Evolutionary conservation across 2,797 vertebrate species (phyloP).

Genomic region (Cuniculus paca): DNA sequence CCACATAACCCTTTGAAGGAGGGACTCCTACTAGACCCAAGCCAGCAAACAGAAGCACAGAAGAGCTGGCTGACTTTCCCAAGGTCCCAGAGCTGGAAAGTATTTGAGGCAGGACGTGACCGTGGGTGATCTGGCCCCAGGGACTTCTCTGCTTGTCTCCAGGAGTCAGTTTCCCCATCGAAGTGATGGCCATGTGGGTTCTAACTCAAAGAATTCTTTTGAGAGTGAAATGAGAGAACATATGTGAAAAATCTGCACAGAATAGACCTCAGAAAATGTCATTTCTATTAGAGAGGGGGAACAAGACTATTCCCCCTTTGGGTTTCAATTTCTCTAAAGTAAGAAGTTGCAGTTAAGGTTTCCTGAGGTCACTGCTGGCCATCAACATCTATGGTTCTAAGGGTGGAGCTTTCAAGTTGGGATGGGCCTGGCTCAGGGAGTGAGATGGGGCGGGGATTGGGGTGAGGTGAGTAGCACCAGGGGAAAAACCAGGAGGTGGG

Average conservation of each 20-base stretch:
- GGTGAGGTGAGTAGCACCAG: neutral
- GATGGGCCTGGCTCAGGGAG: neutral
- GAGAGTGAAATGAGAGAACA: conserved; percentile 23
- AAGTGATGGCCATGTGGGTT: neutral
- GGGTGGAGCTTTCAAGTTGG: neutral
- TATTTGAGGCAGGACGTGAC: neutral
- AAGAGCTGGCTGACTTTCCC: neutral
- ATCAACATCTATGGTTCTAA: neutral
- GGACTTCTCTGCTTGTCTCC: neutral
- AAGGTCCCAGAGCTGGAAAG: neutral
- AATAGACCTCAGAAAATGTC: neutral
- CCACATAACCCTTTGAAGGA: conserved; percentile 5
- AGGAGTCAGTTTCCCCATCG: neutral
- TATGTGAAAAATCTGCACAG: neutral
- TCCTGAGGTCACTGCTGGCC: neutral
- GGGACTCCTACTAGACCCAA: too few species aligned
- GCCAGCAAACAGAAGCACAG: neutral
- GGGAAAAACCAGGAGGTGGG: neutral
- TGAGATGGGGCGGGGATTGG: rapidly evolving
- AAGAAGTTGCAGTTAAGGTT: neutral
- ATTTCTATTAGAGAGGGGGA: neutral
- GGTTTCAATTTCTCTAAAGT: conserved; percentile 27
- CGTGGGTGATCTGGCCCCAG: too few species aligned
- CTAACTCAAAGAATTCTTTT: conserved; percentile 28
- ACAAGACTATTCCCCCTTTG: neutral